Base-by-base conservation (phyloP, 2,888 invertebrate species). In the Leptopilina drosophilae region DNA sequence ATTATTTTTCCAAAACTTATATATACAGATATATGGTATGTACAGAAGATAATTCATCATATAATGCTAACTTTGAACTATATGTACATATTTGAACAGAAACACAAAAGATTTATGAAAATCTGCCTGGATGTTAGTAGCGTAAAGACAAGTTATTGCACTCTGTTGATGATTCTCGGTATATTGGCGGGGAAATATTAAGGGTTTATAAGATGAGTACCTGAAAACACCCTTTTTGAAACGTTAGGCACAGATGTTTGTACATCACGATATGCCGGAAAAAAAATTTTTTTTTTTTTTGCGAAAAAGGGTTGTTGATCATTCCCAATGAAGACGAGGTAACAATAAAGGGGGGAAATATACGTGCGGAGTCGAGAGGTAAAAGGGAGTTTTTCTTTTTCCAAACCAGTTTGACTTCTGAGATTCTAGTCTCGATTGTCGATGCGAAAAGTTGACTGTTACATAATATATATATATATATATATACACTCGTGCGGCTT, bases 211-310 rank as follows among this genome's bases (percentile, higher is more conserved):
- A 42, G 1, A 42, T n/a, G 33, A 56, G 53, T 73, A 73, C 73
- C 73, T 73, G 53, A 5, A 56, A 49, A 11, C 49, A 9, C 12
- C 49, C 73, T 9, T 33, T 77, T 59, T 11, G 1, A 42, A 81
- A 81, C 80, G 76, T 73, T 53, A 67, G 82, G 77, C 81, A 81
- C 78, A 81, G 82, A 84, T 85, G 80, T 82, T 82, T 81, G 84
- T 81, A 84, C 82, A 82, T 42, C 42, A 42, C 42, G 42, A 42
- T 42, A 42, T 49, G 49, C 49, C 49, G 75, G 67, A 81, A 76
- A 81, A 78, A 82, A 77, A 81, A 79, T 78, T 77, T 33, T 33
- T 33, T 33, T 33, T 33, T 33, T 33, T 33, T 33, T 33, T 33
- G 6, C 3, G 81, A 59, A 76, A 78, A 76, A 81, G 76, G 76